phyloP scores from a whole-genome alignment of 2,888 invertebrate species.

The Rhodophaea formosa region DNA sequence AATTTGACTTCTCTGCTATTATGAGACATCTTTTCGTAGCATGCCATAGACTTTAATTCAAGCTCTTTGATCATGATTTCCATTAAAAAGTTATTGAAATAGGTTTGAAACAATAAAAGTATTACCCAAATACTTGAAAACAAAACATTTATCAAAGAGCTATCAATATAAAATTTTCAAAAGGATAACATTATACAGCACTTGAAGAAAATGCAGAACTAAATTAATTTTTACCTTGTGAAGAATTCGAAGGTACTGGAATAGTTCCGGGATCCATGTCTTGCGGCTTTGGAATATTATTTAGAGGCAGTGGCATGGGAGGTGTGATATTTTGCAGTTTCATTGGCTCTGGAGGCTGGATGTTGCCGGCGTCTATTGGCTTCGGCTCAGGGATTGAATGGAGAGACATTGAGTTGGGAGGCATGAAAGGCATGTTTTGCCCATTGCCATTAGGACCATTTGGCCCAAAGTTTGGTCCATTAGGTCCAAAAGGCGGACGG shows the following conservation, averaged over 20 bases:
- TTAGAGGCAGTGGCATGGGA: conserved; percentile 81
- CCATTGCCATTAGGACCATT: conserved; percentile 44
- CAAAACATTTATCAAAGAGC: conserved; percentile 12
- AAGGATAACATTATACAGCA: neutral
- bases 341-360: conserved; percentile 63
- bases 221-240: conserved; percentile 54
- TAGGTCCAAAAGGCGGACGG: conserved; percentile 63
- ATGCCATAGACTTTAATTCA: neutral
- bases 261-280: conserved; percentile 81
- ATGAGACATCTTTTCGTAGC: neutral
- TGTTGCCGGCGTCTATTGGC: conserved; percentile 38
- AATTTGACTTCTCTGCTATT: neutral
- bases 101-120: no score
- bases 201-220: neutral
- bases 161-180: neutral
- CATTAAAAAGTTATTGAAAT: neutral
- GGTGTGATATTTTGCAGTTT: conserved; percentile 83
- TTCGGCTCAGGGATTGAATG: conserved; percentile 44
- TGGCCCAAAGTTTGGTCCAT: conserved; percentile 53
- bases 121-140: neutral
- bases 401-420: conserved; percentile 40
- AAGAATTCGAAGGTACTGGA: conserved; percentile 63
- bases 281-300: conserved; percentile 82
- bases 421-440: conserved; percentile 58
- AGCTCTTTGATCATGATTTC: conserved; percentile 12